Conservation (phyloP, 2,797 vertebrate genomes). For the Girardinus metallicus region DNA sequence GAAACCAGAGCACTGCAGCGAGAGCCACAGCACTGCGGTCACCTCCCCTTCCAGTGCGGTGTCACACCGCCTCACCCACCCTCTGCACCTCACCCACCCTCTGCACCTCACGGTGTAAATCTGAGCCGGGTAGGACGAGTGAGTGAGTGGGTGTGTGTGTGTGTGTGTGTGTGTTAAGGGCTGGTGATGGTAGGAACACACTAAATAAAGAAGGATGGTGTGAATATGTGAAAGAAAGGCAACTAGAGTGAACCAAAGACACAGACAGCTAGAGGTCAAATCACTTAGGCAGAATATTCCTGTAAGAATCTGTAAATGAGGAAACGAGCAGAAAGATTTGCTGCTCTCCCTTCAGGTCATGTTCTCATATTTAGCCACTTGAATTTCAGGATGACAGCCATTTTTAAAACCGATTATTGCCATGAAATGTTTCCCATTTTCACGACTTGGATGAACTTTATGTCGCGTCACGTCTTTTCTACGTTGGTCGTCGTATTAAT, state of each 20-base stretch:
- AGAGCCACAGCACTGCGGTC: conserved; percentile 70
- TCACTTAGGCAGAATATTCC: conserved; percentile 57
- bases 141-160: neutral
- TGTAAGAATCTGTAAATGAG: too few relatives aligned
- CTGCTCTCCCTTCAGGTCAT: too few relatives aligned
- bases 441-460: too few relatives aligned
- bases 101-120: conserved; percentile 41
- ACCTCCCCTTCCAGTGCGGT: conserved; percentile 78
- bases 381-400: too few relatives aligned
- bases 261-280: conserved; percentile 50
- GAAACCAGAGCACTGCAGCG: conserved; percentile 65
- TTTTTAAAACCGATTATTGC: too few relatives aligned
- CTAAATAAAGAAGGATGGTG: conserved; percentile 24
- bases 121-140: conserved; percentile 26
- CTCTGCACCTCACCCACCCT: conserved; percentile 13
- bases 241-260: conserved; percentile 17
- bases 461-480: too few relatives aligned
- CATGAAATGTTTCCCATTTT: too few relatives aligned
- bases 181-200: conserved; percentile 7
- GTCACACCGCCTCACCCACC: conserved; percentile 58
- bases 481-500: too few relatives aligned
- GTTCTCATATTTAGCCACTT: too few relatives aligned
- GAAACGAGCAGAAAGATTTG: too few relatives aligned
- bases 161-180: conserved; percentile 2
- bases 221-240: neutral